A percentile compares a stretch with the other conserved stretches of the same genome.
Evolutionary conservation across 2,888 invertebrate species (phyloP).

Genomic region (Heteromyza rotundicornis): DNA sequence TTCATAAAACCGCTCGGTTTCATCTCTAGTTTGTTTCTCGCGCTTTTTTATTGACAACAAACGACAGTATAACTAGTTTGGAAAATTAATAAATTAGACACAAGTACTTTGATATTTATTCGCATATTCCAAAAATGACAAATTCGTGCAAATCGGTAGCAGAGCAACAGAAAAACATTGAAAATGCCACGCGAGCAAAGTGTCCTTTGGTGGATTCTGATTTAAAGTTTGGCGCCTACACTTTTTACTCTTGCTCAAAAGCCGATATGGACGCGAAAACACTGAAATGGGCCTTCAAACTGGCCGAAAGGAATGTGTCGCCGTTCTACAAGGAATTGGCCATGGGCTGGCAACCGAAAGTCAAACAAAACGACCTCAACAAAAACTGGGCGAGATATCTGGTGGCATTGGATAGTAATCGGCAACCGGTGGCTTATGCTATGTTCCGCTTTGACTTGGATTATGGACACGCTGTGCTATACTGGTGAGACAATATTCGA

Average conservation of each 20-base stretch:
- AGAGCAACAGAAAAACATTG: constrained; percentile 56
- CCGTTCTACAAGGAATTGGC: constrained; percentile 53
- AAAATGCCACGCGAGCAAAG: constrained; percentile 53
- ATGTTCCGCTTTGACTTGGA: constrained; percentile 81
- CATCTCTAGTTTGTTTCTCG: too few relatives aligned
- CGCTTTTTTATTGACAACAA: too few relatives aligned
- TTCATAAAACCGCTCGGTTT: too few relatives aligned
- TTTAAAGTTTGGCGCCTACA: constrained; percentile 45
- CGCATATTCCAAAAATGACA: too few relatives aligned
- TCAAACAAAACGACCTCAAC: constrained; percentile 70
- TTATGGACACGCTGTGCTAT: constrained; percentile 71
- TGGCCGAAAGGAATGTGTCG: constrained; percentile 60
- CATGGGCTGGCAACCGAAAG: constrained; percentile 72
- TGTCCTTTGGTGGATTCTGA: constrained; percentile 54
- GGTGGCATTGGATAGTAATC: constrained; percentile 65
- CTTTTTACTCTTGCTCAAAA: constrained; percentile 52
- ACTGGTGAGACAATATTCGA: constrained; percentile 68
- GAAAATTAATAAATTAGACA: too few relatives aligned
- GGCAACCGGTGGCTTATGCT: constrained; percentile 70
- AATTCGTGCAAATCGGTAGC: too few relatives aligned
- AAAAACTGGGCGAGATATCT: constrained; percentile 70
- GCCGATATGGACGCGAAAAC: constrained; percentile 52
- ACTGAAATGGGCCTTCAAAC: constrained; percentile 60
- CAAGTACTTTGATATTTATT: too few relatives aligned
- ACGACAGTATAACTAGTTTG: too few relatives aligned